Evolutionary conservation across 2,888 invertebrate species (phyloP).

Genomic region (Scrobipalpa atriplicella): DNA sequence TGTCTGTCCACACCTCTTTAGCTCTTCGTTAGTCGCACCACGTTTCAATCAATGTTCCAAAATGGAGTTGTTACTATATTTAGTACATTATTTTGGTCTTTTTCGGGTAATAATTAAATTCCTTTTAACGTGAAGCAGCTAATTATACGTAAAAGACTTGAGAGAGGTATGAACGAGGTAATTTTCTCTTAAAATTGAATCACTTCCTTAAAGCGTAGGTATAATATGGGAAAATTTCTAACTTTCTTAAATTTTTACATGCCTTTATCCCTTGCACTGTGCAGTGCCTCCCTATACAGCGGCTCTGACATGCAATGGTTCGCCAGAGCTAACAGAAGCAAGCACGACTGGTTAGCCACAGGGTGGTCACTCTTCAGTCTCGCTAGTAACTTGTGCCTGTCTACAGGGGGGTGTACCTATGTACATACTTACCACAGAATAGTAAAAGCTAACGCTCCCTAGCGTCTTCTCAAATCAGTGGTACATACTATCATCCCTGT

Average conservation of each 20-base stretch:
- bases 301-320: constrained; percentile 95
- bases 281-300: constrained; percentile 92
- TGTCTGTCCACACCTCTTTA: constrained; percentile 56
- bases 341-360: constrained; percentile 94
- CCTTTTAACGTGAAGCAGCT: no score
- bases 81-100: neutral
- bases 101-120: no score
- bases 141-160: no score
- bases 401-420: constrained; percentile 61
- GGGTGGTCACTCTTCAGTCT: constrained; percentile 84
- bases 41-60: constrained; percentile 46
- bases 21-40: constrained; percentile 50
- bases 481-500: no score
- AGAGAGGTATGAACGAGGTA: no score
- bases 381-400: constrained; percentile 70
- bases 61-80: constrained; percentile 12
- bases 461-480: no score
- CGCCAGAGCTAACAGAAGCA: constrained; percentile 92
- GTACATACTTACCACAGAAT: no score
- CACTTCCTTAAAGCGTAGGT: no score
- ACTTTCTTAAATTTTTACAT: no score
- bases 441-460: no score
- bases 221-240: no score
- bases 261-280: constrained; percentile 3
- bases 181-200: no score